Evolutionary conservation across 1,140 invertebrate species (phyloP).

Genomic region (Drosophila nigromelanica): DNA sequence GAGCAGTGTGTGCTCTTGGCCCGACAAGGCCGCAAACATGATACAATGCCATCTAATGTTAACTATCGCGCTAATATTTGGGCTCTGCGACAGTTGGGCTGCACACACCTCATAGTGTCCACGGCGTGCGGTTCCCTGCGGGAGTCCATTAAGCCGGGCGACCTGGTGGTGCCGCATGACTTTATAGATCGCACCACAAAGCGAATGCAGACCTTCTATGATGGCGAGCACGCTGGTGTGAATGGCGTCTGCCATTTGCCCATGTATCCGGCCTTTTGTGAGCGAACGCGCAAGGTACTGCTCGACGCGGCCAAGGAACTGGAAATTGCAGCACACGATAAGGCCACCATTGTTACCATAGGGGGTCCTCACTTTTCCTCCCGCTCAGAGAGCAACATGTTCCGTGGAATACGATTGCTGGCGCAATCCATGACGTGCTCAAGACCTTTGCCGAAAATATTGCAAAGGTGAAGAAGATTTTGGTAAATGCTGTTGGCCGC

Average conservation of each 20-base stretch:
- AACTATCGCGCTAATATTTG: conserved; percentile 99
- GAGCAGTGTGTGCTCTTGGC: conserved; percentile 91
- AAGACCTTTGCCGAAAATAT: conserved; percentile 90
- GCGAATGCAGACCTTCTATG: conserved; percentile 94
- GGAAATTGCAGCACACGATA: conserved; percentile 86
- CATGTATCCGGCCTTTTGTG: conserved; percentile 95
- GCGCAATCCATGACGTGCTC: conserved; percentile 90
- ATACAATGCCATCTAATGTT: conserved; percentile 89
- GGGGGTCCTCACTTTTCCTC: conserved; percentile 96
- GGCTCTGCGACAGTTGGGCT: conserved; percentile 94
- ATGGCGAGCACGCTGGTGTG: conserved; percentile 87
- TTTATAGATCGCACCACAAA: conserved; percentile 95
- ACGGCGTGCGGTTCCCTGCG: conserved; percentile 91
- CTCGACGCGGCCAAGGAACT: conserved; percentile 87
- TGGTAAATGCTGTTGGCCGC: conserved; percentile 87
- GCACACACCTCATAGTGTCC: conserved; percentile 94
- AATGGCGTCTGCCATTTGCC: conserved; percentile 96
- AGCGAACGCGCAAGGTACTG: conserved; percentile 88
- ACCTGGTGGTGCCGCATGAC: conserved; percentile 95
- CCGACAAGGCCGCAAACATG: conserved; percentile 95
- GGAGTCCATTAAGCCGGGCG: conserved; percentile 94
- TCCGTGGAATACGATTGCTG: conserved; percentile 99
- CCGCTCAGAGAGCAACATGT: conserved; percentile 95
- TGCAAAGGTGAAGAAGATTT: conserved; percentile 88
- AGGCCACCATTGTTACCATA: conserved; percentile 94